Conservation (phyloP, 2,888 invertebrate species). For the Eupithecia inturbata region DNA sequence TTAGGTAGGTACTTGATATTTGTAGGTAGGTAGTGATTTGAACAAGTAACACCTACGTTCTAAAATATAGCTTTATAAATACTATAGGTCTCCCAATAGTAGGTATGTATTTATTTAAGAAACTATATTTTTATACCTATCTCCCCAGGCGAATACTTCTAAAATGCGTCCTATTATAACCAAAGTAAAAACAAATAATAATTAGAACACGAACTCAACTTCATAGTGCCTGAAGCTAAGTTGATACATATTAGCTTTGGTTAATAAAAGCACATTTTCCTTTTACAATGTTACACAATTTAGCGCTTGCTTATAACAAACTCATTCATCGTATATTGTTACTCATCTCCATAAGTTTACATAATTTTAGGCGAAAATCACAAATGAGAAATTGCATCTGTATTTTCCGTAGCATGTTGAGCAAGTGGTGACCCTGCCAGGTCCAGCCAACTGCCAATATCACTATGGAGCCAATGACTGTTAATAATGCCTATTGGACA, state of each 20-base stretch:
- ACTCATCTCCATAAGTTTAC: conserved; percentile 10
- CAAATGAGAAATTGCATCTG: conserved; percentile 10
- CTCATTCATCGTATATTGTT: not conserved
- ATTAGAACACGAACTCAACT: not conserved
- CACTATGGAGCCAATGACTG: conserved; percentile 25
- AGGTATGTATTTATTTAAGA: too few relatives aligned
- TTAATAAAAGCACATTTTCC: not conserved
- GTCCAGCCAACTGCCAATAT: conserved; percentile 13
- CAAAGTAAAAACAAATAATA: not conserved
- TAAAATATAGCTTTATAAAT: too few relatives aligned
- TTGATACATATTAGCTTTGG: not conserved
- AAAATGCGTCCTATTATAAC: not conserved
- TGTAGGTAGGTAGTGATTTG: too few relatives aligned
- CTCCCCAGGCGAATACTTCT: not conserved
- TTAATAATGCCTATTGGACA: conserved; percentile 21
- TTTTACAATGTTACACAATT: not conserved
- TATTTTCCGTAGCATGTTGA: not conserved
- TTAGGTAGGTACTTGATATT: too few relatives aligned
- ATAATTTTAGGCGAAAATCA: conserved; percentile 12
- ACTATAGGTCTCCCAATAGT: too few relatives aligned
- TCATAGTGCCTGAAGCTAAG: not conserved
- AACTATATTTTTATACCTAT: too few relatives aligned
- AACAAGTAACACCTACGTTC: too few relatives aligned
- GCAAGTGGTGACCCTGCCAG: conserved; percentile 15
- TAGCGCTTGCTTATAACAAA: not conserved